A percentile compares a stretch with the other conserved stretches of the same genome.
These are phyloP conservation scores for Pygocentrus nattereri DNA, from an alignment of 2,797 vertebrate genomes.

Conservation along the genomic window DNA sequence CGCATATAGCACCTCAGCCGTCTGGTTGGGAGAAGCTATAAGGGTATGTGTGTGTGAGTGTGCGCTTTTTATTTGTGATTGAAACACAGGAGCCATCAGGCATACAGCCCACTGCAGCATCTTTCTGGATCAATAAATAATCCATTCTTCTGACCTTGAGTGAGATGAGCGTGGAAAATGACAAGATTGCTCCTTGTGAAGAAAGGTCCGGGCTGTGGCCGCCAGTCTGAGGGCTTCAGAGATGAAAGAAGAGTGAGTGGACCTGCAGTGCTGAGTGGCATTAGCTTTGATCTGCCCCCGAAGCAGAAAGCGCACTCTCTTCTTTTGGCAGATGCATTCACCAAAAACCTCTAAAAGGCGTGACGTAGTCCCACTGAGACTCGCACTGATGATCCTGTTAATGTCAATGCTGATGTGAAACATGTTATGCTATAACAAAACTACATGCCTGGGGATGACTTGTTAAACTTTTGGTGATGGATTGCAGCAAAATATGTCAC, in stretches of 20 bases:
- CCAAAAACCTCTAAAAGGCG: slow-evolving; percentile 54
- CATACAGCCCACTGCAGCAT: slow-evolving; percentile 41
- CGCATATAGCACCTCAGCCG: neutral
- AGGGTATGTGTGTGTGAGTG: neutral
- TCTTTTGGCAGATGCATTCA: slow-evolving; percentile 36
- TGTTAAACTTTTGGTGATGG: too few species aligned
- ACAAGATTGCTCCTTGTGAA: slow-evolving; percentile 61
- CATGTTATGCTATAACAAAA: neutral
- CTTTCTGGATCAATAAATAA: slow-evolving; percentile 66
- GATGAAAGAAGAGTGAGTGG: slow-evolving; percentile 59
- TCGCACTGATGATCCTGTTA: neutral
- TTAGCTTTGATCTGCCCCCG: slow-evolving; percentile 66
- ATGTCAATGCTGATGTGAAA: neutral
- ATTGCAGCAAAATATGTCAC: too few species aligned
- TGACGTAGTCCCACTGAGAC: neutral
- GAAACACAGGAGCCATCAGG: slow-evolving; percentile 50
- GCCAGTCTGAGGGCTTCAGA: slow-evolving; percentile 51
- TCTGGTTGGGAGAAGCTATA: neutral
- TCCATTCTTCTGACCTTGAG: slow-evolving; percentile 65
- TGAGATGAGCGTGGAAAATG: slow-evolving; percentile 56
- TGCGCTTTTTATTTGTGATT: slow-evolving; percentile 40
- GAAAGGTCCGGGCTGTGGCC: slow-evolving; percentile 55
- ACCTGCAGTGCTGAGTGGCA: slow-evolving; percentile 24
- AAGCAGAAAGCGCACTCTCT: slow-evolving; percentile 35
- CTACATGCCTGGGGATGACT: too few species aligned